Percentiles rank a stretch among this genome's conserved stretches.
phyloP scores from a whole-genome alignment of 2,888 invertebrate species.

The Ichneumon xanthorius region DNA sequence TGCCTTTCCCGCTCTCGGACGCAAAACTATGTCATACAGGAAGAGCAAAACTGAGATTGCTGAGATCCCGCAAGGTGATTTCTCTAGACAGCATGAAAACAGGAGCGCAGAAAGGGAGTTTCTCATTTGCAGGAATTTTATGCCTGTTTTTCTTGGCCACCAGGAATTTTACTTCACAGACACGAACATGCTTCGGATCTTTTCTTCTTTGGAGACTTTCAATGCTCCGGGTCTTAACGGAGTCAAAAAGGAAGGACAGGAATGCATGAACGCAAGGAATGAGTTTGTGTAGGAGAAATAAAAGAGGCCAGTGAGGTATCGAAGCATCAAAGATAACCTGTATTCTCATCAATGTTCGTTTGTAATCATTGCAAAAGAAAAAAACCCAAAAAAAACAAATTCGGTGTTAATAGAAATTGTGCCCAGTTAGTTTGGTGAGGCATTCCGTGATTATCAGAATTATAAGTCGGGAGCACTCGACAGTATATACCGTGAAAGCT shows the following conservation, averaged over 20 bases:
- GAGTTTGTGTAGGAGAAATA: constrained; percentile 9
- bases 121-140: background rate
- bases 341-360: constrained; percentile 16
- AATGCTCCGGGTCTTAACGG: background rate
- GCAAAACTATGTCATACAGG: background rate
- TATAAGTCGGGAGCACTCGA: constrained; percentile 3
- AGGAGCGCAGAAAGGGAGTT: background rate
- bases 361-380: background rate
- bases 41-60: constrained; percentile 12
- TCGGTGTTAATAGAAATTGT: background rate
- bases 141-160: background rate
- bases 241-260: background rate
- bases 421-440: background rate
- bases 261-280: constrained; percentile 21
- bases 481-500: constrained; percentile 11
- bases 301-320: background rate
- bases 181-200: background rate
- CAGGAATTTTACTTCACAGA: background rate
- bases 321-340: constrained; percentile 53
- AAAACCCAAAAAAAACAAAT: background rate
- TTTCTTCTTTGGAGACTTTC: background rate
- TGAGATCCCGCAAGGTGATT: constrained; percentile 15
- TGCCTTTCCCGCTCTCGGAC: background rate
- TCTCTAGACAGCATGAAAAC: background rate
- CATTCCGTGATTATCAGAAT: background rate